phyloP scores from a whole-genome alignment of 2,797 vertebrate species.

The Calcarius lapponicus region DNA sequence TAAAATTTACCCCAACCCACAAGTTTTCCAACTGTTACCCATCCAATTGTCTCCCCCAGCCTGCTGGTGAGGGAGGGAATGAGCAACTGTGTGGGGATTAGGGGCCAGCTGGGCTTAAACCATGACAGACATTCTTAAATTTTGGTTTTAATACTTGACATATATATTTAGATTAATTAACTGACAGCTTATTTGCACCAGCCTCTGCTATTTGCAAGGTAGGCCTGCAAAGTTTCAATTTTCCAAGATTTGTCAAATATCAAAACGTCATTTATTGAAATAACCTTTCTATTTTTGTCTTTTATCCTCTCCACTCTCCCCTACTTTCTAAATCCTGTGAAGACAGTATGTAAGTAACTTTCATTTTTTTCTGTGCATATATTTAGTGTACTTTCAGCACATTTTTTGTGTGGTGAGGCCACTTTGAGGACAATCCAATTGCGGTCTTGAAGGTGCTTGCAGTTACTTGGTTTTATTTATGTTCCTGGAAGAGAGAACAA shows the following conservation, averaged over 20 bases:
- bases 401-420: not conserved
- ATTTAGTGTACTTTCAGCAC: not conserved
- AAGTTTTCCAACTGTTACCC: not conserved
- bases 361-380: not conserved
- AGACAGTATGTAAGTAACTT: not conserved
- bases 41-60: accelerated
- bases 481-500: not conserved
- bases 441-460: not conserved
- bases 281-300: not conserved
- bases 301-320: not conserved
- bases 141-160: not conserved
- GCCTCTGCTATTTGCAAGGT: not conserved
- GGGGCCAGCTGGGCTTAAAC: not conserved
- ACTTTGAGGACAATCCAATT: not conserved
- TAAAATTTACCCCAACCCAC: not conserved
- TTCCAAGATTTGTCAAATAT: not conserved
- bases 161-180: not conserved
- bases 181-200: not conserved
- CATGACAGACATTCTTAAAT: not conserved
- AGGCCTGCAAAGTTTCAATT: not conserved
- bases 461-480: not conserved
- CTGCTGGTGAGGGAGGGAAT: not conserved
- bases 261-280: not conserved
- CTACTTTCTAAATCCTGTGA: not conserved
- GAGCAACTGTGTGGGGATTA: too few relatives aligned